phyloP scores from a whole-genome alignment of 2,797 vertebrate species.

The Alectoris magna region DNA sequence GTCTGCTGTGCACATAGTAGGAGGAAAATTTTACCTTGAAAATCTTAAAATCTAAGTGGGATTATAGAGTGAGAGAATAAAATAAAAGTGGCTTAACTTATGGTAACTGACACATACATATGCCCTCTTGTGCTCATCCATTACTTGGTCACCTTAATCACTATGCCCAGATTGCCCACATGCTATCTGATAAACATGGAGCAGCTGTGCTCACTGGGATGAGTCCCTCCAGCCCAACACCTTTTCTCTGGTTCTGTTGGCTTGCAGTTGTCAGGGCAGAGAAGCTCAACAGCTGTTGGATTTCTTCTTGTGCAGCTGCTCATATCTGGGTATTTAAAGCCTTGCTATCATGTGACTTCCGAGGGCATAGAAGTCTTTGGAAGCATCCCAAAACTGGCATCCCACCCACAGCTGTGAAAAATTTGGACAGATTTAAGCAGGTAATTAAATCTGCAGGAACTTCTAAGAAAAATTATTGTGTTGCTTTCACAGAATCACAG shows the following conservation, averaged over 20 bases:
- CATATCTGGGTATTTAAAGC: background rate
- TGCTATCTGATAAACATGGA: fast-evolving
- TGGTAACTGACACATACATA: fast-evolving
- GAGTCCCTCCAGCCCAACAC: background rate
- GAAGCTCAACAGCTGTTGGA: slow-evolving; percentile 54
- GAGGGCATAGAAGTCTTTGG: background rate
- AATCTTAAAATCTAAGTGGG: background rate
- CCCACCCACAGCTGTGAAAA: background rate
- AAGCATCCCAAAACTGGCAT: slow-evolving; percentile 15
- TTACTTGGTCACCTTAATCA: background rate
- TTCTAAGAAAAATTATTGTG: background rate
- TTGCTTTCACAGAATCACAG: background rate
- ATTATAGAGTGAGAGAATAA: background rate
- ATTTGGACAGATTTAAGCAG: background rate
- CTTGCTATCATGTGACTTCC: background rate
- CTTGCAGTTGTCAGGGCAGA: slow-evolving; percentile 21
- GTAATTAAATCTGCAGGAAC: background rate
- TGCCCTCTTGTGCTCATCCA: background rate
- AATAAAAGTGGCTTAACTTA: fast-evolving
- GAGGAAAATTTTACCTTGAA: background rate
- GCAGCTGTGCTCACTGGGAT: background rate
- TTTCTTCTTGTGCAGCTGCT: slow-evolving; percentile 54
- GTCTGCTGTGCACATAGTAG: background rate
- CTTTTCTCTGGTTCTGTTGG: background rate
- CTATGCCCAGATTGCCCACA: background rate